Conservation (phyloP, 1,140 invertebrate species). For the Drosophila littoralis region DNA sequence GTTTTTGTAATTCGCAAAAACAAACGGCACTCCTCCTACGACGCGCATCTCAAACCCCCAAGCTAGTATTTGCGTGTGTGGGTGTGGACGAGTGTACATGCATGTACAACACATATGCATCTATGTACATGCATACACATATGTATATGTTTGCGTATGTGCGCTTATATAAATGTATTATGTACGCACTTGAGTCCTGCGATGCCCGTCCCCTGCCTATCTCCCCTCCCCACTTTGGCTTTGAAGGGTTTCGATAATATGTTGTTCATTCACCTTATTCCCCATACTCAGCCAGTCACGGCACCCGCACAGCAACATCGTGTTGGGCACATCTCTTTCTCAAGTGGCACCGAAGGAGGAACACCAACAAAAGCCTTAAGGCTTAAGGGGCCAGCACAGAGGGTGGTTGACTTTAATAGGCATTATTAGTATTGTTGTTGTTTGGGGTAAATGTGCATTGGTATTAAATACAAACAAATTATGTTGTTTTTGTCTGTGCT, state of each 20-base stretch:
- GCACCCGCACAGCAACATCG: constrained; percentile 22
- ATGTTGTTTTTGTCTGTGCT: not conserved
- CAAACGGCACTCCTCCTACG: not conserved
- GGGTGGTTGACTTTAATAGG: constrained; percentile 36
- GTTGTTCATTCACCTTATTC: constrained; percentile 75
- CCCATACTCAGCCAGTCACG: constrained; percentile 4
- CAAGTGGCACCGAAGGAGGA: constrained; percentile 32
- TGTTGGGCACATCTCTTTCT: constrained; percentile 50
- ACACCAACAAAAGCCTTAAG: constrained; percentile 23
- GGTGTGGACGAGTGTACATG: not conserved
- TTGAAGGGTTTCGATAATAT: constrained; percentile 69
- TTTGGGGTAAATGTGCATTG: constrained; percentile 3
- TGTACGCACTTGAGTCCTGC: constrained; percentile 31
- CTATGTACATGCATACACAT: constrained; percentile 19
- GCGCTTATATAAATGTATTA: constrained; percentile 35
- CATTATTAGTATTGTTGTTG: constrained; percentile 19
- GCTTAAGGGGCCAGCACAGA: constrained; percentile 1
- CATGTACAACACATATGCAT: constrained; percentile 5
- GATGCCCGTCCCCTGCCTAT: constrained; percentile 14
- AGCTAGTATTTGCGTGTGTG: not conserved
- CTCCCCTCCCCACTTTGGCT: constrained; percentile 39
- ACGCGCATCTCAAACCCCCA: too few relatives aligned
- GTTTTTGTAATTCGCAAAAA: constrained; percentile 42
- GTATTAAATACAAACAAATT: constrained; percentile 7
- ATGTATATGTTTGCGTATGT: too few relatives aligned